Evolutionary conservation across 2,113 vertebrate genomes (phyloP).

Genomic region (Ifrita kowaldi): DNA sequence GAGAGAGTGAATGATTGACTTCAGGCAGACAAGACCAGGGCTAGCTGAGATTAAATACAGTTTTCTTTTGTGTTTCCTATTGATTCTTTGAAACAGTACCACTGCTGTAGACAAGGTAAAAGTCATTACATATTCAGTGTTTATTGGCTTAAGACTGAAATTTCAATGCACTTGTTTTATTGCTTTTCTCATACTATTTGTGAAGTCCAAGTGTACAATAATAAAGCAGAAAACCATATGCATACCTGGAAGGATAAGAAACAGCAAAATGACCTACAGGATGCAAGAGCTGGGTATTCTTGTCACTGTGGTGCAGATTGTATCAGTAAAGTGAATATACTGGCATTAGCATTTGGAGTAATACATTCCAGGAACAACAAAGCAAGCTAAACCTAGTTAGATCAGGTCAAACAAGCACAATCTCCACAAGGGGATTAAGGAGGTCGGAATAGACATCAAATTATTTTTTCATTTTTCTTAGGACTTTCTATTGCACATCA

Average conservation of each 20-base stretch:
- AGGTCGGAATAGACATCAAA: background rate
- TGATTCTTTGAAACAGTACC: background rate
- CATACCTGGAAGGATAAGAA: background rate
- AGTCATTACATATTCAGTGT: background rate
- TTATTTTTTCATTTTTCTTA: slow-evolving; percentile 37
- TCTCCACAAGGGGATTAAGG: slow-evolving; percentile 14
- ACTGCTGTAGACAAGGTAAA: background rate
- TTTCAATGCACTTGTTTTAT: background rate
- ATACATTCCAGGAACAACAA: slow-evolving; percentile 28
- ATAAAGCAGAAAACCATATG: background rate
- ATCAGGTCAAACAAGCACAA: slow-evolving; percentile 32
- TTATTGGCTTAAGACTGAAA: background rate
- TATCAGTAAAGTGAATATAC: background rate
- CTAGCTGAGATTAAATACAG: background rate
- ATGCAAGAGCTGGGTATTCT: background rate
- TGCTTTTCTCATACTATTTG: background rate
- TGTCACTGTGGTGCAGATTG: background rate
- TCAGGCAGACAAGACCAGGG: background rate
- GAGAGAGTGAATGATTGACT: background rate
- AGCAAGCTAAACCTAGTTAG: slow-evolving; percentile 26
- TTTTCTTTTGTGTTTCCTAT: background rate
- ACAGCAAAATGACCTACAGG: background rate
- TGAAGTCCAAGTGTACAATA: background rate
- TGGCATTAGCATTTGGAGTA: background rate
- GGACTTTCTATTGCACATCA: background rate